A percentile compares a stretch with the other conserved stretches of the same genome.
Evolutionary conservation across 2,113 vertebrate genomes (phyloP).

Genomic region (Tauraco erythrolophus): DNA sequence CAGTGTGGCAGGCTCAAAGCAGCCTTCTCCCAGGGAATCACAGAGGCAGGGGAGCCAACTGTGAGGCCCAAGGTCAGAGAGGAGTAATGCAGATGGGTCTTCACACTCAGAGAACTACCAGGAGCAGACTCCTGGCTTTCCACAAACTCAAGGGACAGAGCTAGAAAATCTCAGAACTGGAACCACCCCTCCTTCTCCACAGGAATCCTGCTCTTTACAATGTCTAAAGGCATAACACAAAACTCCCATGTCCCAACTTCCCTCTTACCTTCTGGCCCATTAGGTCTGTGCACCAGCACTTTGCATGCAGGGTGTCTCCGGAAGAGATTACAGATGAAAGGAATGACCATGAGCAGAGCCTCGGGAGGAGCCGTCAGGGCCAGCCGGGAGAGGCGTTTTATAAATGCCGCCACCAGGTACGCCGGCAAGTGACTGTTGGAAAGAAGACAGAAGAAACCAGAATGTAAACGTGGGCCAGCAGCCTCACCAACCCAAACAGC

Average conservation of each 20-base stretch:
- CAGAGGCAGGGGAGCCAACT: background rate
- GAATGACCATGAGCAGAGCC: slow-evolving; percentile 87
- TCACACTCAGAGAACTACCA: background rate
- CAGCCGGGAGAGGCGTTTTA: slow-evolving; percentile 90
- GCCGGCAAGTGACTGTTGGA: slow-evolving; percentile 87
- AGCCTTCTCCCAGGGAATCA: background rate
- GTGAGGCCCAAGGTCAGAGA: background rate
- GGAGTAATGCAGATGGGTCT: background rate
- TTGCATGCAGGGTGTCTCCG: slow-evolving; percentile 89
- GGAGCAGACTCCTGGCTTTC: background rate
- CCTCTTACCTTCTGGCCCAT: slow-evolving; percentile 1
- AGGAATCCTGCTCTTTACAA: background rate
- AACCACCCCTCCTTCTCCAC: background rate
- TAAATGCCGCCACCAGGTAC: slow-evolving; percentile 92
- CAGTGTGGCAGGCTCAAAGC: background rate
- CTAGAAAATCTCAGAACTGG: background rate
- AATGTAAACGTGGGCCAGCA: background rate
- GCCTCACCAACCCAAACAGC: background rate
- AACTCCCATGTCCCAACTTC: no score
- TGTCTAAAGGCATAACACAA: rapidly evolving
- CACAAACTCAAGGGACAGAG: background rate
- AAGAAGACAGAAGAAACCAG: background rate
- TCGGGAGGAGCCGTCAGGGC: slow-evolving; percentile 89
- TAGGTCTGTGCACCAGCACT: slow-evolving; percentile 87
- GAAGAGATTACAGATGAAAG: slow-evolving; percentile 94